phyloP scores from a whole-genome alignment of 1,140 invertebrate genomes.

The Semibalanus balanoides region DNA sequence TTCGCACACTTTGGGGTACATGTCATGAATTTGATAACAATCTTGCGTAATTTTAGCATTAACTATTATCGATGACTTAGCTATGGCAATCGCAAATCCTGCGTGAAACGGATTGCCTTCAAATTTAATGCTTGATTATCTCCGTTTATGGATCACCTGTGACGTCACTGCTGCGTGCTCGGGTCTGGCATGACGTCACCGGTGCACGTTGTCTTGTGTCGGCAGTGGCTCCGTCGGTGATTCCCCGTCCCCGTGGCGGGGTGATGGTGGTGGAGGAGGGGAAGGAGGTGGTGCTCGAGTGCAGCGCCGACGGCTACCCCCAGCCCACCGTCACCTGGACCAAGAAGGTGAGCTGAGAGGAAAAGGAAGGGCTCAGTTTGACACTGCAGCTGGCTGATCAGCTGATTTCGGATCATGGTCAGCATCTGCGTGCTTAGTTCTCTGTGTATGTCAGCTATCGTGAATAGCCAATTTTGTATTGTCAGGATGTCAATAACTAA shows the following conservation, averaged over 20 bases:
- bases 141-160: no score
- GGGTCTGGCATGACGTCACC: no score
- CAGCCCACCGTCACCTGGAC: slow-evolving; percentile 23
- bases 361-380: not conserved
- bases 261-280: slow-evolving; percentile 12
- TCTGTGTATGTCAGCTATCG: not conserved
- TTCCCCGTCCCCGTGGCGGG: no score
- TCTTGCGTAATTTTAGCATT: no score
- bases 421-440: not conserved
- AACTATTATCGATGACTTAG: no score
- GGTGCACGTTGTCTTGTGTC: not conserved
- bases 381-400: not conserved
- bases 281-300: slow-evolving; percentile 20
- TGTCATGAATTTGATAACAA: no score
- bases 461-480: not conserved
- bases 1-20: no score
- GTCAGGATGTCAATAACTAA: no score
- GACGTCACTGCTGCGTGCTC: no score
- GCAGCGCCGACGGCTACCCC: slow-evolving; percentile 21
- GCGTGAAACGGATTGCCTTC: not conserved
- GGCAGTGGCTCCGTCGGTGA: not conserved
- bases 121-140: not conserved
- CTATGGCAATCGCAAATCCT: not conserved
- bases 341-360: not conserved
- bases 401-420: not conserved